Evolutionary conservation across 1,140 invertebrate genomes (phyloP), one percentile per base, ranked within the genome.

Genomic region (Zelostemma sp.): DNA sequence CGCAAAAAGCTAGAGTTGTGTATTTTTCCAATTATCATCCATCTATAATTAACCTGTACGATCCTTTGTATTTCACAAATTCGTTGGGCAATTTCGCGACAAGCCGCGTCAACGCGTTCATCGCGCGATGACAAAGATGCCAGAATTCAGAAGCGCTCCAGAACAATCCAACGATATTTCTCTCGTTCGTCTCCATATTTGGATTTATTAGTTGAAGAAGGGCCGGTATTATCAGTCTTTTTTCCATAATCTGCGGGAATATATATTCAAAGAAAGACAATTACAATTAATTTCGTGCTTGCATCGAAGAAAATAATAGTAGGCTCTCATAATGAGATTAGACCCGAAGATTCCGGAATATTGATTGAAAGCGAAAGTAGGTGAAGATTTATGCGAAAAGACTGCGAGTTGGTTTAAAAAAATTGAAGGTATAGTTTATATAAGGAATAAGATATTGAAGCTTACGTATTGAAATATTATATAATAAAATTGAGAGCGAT

Each of bases 171-270:
- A n/a, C n/a, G 4, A 16, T 43, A 16, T 43, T 12, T 2, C 46
- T 57, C 6, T 46, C 55, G 1, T 1, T 18, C 31, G 41, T 12
- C 6, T 49, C 15, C 0, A 12, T 35, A 9, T 40, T 21, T 9
- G 64, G 68, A 72, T 79, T 68, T 14, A 81, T 51, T 1, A 77
- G 48, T 4, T 66, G 45, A 40, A 81, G 69, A 33, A 76, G 12
- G 6, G 49, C 33, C 14, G 33, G 15, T 38, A 80, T 64, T 6
- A 79, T 38, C 18, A 48, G 31, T 14, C 40, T 63, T 1, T 73
- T 33, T 2, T 40, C 41, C 68, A 79, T 75, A 4, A 77, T 31
- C 78, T 79, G 18, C 11, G 8, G 43, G 14, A 4, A 25, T 11
- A 48, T 28, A 1, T 17, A 59, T 19, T 59, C 21, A 6, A 0